Evolutionary conservation across 2,113 vertebrate genomes (phyloP).

Genomic region (Astur gentilis): DNA sequence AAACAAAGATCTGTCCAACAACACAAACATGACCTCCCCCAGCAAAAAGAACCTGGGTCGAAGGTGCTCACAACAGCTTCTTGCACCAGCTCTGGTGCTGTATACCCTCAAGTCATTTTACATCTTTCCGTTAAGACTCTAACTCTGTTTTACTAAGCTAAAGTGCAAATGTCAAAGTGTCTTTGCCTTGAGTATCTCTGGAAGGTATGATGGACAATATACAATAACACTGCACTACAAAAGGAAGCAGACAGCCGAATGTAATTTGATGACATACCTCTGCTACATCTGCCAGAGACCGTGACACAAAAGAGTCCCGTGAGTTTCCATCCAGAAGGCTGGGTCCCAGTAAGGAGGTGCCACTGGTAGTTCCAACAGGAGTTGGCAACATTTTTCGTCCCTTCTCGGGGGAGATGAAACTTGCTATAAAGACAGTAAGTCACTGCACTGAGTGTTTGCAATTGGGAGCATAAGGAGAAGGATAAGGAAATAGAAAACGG

Average conservation of each 20-base stretch:
- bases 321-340: slow-evolving; percentile 96
- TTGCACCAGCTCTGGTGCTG: not conserved
- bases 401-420: slow-evolving; percentile 96
- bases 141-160: not conserved
- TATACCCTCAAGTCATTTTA: not conserved
- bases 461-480: not conserved
- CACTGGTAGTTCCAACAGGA: slow-evolving; percentile 80
- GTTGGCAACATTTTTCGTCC: slow-evolving; percentile 83
- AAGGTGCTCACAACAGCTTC: not conserved
- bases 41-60: not conserved
- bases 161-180: not conserved
- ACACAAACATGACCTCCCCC: not conserved
- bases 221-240: not conserved
- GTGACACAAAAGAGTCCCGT: slow-evolving; percentile 92
- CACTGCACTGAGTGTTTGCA: not conserved
- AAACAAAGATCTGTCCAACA: not conserved
- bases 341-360: slow-evolving; percentile 89
- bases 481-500: not conserved
- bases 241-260: not conserved
- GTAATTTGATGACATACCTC: slow-evolving; percentile 74
- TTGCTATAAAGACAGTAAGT: slow-evolving; percentile 76
- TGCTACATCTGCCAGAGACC: slow-evolving; percentile 89
- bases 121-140: not conserved
- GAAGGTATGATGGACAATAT: not conserved
- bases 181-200: not conserved